Percentiles rank a stretch among this genome's conserved stretches.
Conservation (phyloP, 2,888 invertebrate species). For the Drosophila kanekoi region DNA sequence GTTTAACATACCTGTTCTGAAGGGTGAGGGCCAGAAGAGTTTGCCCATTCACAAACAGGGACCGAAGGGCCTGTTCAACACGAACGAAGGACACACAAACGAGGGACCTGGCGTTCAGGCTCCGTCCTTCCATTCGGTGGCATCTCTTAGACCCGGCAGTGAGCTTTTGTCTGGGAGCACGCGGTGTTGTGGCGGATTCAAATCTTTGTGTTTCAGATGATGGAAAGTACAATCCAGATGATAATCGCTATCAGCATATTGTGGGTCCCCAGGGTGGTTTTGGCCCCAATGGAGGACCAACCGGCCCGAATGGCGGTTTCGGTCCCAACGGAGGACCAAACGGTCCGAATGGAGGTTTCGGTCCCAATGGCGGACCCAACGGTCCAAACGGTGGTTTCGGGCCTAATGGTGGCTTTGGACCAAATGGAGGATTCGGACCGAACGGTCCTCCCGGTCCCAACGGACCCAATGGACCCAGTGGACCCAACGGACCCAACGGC, state of each 20-base stretch:
- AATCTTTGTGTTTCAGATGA: constrained; percentile 78
- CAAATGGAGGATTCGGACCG: constrained; percentile 82
- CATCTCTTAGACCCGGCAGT: constrained; percentile 74
- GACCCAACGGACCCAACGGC: constrained; percentile 84
- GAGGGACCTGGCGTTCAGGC: constrained; percentile 74
- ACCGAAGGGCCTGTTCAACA: constrained; percentile 72
- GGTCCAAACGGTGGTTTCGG: constrained; percentile 49
- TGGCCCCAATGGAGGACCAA: constrained; percentile 83
- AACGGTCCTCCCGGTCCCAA: constrained; percentile 73
- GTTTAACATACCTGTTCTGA: constrained; percentile 42
- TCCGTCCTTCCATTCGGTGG: constrained; percentile 77
- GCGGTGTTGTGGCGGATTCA: constrained; percentile 30
- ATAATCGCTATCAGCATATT: constrained; percentile 67
- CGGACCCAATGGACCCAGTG: constrained; percentile 78
- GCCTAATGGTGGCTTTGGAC: constrained; percentile 46
- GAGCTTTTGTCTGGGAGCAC: constrained; percentile 53
- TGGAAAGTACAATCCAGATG: constrained; percentile 62
- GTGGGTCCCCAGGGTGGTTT: constrained; percentile 61
- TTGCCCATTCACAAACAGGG: constrained; percentile 59
- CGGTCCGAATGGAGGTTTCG: constrained; percentile 66
- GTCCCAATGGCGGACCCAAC: constrained; percentile 34
- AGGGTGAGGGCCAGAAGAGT: constrained; percentile 73
- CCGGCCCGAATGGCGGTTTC: constrained; percentile 66
- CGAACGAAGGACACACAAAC: constrained; percentile 70
- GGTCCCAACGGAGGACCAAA: constrained; percentile 84